Conservation (phyloP, 2,888 invertebrate species). For the Linyphia triangularis region DNA sequence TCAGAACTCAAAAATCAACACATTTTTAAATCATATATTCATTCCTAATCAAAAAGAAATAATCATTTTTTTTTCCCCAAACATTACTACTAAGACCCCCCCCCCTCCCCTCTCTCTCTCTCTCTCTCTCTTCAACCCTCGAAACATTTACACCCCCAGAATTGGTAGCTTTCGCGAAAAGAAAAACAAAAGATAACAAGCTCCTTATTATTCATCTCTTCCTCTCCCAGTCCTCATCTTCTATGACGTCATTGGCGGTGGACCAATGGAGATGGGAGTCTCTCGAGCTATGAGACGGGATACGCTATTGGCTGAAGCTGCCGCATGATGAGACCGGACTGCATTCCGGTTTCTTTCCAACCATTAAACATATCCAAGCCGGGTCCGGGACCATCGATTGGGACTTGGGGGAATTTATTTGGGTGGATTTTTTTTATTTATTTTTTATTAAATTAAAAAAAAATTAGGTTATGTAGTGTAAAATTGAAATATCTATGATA, state of each 20-base stretch:
- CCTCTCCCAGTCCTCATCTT: not conserved
- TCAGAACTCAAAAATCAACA: too few relatives aligned
- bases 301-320: slow-evolving; percentile 17
- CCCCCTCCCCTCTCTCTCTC: too few relatives aligned
- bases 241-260: slow-evolving; percentile 35
- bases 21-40: too few relatives aligned
- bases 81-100: too few relatives aligned
- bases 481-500: too few relatives aligned
- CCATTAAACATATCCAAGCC: slow-evolving; percentile 23
- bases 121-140: too few relatives aligned
- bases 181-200: slow-evolving; percentile 20
- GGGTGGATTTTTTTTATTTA: not conserved
- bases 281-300: not conserved
- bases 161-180: not conserved
- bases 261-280: slow-evolving; percentile 16
- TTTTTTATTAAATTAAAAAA: not conserved
- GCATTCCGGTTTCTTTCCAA: slow-evolving; percentile 31
- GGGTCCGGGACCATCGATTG: slow-evolving; percentile 43
- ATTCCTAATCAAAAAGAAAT: too few relatives aligned
- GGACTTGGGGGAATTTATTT: slow-evolving; percentile 18
- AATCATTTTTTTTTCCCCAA: too few relatives aligned
- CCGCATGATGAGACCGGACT: slow-evolving; percentile 51
- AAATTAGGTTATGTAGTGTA: not conserved
- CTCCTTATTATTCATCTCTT: slow-evolving; percentile 52
- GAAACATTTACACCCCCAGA: slow-evolving; percentile 15